Evolutionary conservation across 2,888 invertebrate species (phyloP), one percentile per base, ranked within the genome.

Genomic region (Nomada fabriciana): DNA sequence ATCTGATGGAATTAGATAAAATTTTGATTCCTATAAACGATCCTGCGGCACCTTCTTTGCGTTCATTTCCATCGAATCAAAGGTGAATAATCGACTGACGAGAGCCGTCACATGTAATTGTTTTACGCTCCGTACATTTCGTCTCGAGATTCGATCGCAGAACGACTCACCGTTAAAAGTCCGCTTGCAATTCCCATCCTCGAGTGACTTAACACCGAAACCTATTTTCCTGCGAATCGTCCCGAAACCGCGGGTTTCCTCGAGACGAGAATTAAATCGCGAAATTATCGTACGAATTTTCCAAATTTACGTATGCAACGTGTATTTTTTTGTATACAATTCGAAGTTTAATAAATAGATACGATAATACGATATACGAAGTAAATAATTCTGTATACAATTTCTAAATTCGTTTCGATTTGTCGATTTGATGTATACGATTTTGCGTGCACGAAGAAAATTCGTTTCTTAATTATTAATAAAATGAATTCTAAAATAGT

Each of bases 141-240:
- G 15, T 61, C 61, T 29, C 60, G 64, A 59, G 10, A 60, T 57
- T 77, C 63, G 59, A 79, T 71, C 50, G 55, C 63, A 55, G 71
- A 69, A 69, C 74, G 70, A 84, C 84, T 84, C 76, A 77, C 76
- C 83, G 65, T 63, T 53, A 18, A 11, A 23, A 11, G 29, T 81
- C 36, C 57, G 36, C 60, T 47, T n/a, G 20, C 20, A 50, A 71
- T 43, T 57, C 68, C 47, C 59, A 42, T 64, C 64, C 23, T 10
- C 53, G 13, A n/a, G 61, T 5, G 36, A 52, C 5, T 23, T 36
- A 36, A 36, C 57, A 63, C 36, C 23, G 23, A 72, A 20, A 53
- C 18, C 13, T 7, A 23, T 25, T 25, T 13, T 42, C 36, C 2
- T 5, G 64, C n/a, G 50, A 59, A 59, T 70, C 65, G 10, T n/a